These are phyloP conservation scores for Notospermus geniculatus DNA, from an alignment of 1,140 invertebrate genomes.

Conservation along the genomic window DNA sequence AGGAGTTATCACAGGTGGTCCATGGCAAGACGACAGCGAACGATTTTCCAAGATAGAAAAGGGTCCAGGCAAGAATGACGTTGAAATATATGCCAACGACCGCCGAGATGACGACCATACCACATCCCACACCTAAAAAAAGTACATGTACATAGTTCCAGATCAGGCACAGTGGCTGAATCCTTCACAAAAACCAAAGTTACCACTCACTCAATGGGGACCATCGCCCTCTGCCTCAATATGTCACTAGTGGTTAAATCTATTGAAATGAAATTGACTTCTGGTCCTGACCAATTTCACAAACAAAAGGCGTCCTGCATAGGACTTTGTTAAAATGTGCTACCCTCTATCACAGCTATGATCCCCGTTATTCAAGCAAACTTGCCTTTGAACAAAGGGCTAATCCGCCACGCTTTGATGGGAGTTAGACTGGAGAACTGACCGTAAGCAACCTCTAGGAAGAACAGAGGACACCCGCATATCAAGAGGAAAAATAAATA, in stretches of 20 bases:
- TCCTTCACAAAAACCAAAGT: not conserved
- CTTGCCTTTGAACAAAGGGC: conserved; percentile 29
- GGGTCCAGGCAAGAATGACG: conserved; percentile 59
- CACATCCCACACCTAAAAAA: conserved; percentile 27
- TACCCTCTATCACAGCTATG: no score
- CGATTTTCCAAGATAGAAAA: conserved; percentile 57
- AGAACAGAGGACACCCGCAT: conserved; percentile 32
- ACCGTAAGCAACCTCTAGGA: conserved; percentile 30
- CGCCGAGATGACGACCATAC: conserved; percentile 27
- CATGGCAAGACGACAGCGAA: conserved; percentile 54
- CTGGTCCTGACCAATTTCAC: no score
- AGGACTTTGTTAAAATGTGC: no score
- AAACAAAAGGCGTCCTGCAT: not conserved
- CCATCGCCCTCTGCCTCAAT: not conserved
- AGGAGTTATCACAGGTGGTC: conserved; percentile 54
- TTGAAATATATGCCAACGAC: conserved; percentile 55
- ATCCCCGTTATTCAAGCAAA: not conserved
- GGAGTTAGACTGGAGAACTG: conserved; percentile 31
- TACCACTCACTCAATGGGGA: not conserved
- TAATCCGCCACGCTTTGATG: conserved; percentile 26
- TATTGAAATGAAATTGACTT: no score
- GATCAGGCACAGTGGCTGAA: not conserved
- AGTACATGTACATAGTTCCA: not conserved
- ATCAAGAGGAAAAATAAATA: conserved; percentile 30
- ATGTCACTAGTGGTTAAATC: no score